Conservation (phyloP, 1,140 invertebrate species). For the Thalassaphorura encarpata region DNA sequence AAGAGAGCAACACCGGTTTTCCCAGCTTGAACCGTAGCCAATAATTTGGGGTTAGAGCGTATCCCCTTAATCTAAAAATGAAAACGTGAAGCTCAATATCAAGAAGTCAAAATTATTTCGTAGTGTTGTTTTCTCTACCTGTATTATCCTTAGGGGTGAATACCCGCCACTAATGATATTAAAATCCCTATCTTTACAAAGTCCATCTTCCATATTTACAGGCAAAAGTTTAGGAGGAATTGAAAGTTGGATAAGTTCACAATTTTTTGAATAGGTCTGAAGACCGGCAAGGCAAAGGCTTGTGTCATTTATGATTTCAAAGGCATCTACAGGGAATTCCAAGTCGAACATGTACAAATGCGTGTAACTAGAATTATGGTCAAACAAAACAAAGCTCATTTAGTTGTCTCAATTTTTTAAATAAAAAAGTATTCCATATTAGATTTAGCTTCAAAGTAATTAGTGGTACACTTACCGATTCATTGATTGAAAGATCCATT, state of each 20-base stretch:
- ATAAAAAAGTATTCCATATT: neutral
- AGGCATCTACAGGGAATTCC: slow-evolving; percentile 26
- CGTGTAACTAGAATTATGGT: slow-evolving; percentile 20
- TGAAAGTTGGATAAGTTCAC: slow-evolving; percentile 30
- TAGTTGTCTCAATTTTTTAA: neutral
- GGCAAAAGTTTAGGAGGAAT: slow-evolving; percentile 32
- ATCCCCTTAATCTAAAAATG: slow-evolving; percentile 1
- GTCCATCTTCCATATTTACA: slow-evolving; percentile 30
- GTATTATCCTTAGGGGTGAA: slow-evolving; percentile 17
- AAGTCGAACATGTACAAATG: slow-evolving; percentile 34
- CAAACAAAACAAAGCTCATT: neutral
- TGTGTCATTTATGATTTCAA: slow-evolving; percentile 24
- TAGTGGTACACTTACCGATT: slow-evolving; percentile 19
- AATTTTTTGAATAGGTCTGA: slow-evolving; percentile 28
- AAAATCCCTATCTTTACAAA: slow-evolving; percentile 33
- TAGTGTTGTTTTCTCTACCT: slow-evolving; percentile 12
- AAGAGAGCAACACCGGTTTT: slow-evolving; percentile 17
- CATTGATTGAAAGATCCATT: slow-evolving; percentile 32
- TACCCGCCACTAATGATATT: slow-evolving; percentile 32
- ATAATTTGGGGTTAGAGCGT: neutral
- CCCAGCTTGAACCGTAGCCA: slow-evolving; percentile 17
- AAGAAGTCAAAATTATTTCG: neutral
- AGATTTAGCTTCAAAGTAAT: neutral
- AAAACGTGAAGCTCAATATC: neutral
- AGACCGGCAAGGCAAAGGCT: slow-evolving; percentile 28